Conservation (phyloP, 2,888 invertebrate genomes). For the Tenthredo amoena region DNA sequence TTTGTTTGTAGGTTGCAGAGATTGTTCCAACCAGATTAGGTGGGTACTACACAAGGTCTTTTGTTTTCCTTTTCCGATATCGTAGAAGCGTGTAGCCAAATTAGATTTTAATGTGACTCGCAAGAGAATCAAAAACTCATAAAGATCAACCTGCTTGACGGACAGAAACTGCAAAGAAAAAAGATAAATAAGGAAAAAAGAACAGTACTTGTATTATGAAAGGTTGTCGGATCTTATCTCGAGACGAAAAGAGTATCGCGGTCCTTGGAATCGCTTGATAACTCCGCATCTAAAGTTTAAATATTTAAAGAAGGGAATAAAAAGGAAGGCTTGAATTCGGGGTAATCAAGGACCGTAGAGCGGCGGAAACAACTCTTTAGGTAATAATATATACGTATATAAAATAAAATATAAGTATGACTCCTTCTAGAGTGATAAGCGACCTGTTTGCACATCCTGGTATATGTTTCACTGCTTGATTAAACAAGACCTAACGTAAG, state of each 20-base stretch:
- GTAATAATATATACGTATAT: neutral
- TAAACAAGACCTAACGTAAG: constrained; percentile 22
- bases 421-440: constrained; percentile 19
- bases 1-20: constrained; percentile 14
- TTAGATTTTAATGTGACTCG: constrained; percentile 39
- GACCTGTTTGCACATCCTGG: constrained; percentile 29
- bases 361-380: constrained; percentile 1
- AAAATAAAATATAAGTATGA: neutral
- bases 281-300: neutral
- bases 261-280: constrained; percentile 39
- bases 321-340: neutral
- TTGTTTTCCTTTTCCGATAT: neutral
- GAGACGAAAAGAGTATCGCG: neutral
- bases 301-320: constrained; percentile 3
- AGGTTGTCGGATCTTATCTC: neutral
- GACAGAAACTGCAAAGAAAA: neutral
- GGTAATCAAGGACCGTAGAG: neutral
- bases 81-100: constrained; percentile 29
- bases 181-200: neutral
- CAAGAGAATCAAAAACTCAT: neutral
- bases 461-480: constrained; percentile 6
- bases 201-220: neutral
- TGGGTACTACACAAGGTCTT: neutral
- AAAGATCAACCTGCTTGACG: constrained; percentile 4
- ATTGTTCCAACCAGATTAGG: constrained; percentile 32